Base-by-base conservation (phyloP, 1,140 invertebrate species). In the Drosophila suzukii region DNA sequence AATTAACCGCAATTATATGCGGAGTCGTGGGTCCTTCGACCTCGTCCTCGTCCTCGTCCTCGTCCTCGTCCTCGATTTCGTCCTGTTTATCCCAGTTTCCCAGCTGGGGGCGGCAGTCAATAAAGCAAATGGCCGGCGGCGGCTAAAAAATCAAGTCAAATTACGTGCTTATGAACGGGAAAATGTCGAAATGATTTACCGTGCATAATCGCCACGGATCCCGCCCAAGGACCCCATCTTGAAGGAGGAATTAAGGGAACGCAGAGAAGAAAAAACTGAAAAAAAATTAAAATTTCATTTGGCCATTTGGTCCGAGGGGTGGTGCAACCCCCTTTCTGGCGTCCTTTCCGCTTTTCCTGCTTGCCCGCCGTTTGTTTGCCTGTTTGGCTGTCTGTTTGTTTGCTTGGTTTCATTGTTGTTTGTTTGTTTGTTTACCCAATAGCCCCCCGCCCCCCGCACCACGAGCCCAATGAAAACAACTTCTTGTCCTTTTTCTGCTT, bases 161-260 rank as follows among this genome's bases (percentile, higher is more conserved):
- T 91, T 86, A 90, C 83, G 88, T 91, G 88, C 88, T 91, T 91
- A 91, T 91, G 80, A 82, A 83, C 82, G 84, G 70, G 85, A 84
- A 91, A 91, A 91, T 91, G 84, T 91, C 83, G 84, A 91, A 91
- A 91, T 91, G 89, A 91, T 91, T 91, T 91, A 91, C 89, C 89
- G 89, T 89, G 80, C 77, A 89, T 91, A 91, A 91, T 91, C 83
- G 83, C 76, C 79, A 70, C 59, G 68, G 68, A 71, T 71, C 65
- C 67, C 67, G 67, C 65, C 68, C 61, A 60, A 51, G 65, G 44
- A 53, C 55, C 61, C 43, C 75, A 71, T 78, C 65, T 77, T 54
- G 65, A 30, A 59, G 50, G 63, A 44, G 32, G 71, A 66, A 44
- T 38, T 43, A 75, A 68, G 3, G 32, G 70, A 65, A 32, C 27